phyloP scores from a whole-genome alignment of 2,888 invertebrate genomes.

The Anthophora plumipes region DNA sequence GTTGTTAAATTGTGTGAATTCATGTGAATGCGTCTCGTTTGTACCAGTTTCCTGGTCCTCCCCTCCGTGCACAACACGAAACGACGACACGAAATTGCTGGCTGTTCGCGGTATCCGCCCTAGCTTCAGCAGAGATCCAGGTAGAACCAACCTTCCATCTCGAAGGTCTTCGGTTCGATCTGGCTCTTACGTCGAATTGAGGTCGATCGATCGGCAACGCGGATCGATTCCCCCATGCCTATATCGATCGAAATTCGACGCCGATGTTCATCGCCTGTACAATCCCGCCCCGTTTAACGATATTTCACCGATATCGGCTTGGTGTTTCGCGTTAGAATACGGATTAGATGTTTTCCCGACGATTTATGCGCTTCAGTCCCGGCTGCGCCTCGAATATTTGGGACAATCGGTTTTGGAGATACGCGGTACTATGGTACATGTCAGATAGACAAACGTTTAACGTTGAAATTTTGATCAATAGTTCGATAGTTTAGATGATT shows the following conservation, averaged over 20 bases:
- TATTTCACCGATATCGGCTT: constrained; percentile 56
- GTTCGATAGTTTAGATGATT: neutral
- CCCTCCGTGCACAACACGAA: constrained; percentile 12
- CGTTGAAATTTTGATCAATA: neutral
- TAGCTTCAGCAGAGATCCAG: constrained; percentile 19
- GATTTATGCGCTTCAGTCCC: constrained; percentile 31
- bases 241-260: constrained; percentile 48
- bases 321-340: constrained; percentile 50
- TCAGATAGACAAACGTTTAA: too few relatives aligned
- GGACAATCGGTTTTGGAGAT: neutral
- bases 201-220: constrained; percentile 46
- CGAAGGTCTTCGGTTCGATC: constrained; percentile 21
- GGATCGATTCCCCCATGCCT: too few relatives aligned
- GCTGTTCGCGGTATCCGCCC: constrained; percentile 10
- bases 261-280: constrained; percentile 13
- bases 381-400: neutral
- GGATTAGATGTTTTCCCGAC: constrained; percentile 27
- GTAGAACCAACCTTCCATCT: neutral
- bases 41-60: constrained; percentile 12
- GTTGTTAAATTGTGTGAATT: constrained; percentile 60
- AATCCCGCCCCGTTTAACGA: constrained; percentile 33
- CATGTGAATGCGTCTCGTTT: constrained; percentile 60
- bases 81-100: constrained; percentile 27
- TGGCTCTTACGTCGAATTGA: constrained; percentile 45
- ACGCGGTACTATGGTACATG: neutral